Conservation (phyloP, 1,140 invertebrate species). For the Pseudomyrmex gracilis region DNA sequence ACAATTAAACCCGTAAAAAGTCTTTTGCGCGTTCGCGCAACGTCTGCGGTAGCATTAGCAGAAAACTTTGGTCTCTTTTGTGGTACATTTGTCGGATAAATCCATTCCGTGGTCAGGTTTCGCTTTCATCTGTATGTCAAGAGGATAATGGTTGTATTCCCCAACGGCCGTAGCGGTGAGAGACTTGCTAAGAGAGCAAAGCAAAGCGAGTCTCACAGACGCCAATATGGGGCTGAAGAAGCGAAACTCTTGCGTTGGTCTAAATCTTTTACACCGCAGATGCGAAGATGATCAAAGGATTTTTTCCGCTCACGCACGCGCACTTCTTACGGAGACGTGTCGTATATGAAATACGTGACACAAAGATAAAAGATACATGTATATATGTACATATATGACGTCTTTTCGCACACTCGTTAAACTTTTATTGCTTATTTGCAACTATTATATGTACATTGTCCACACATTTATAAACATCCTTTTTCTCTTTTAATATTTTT, state of each 20-base stretch:
- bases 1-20: conserved; percentile 56
- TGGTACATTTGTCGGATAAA: conserved; percentile 77
- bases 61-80: conserved; percentile 77
- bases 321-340: conserved; percentile 42
- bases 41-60: conserved; percentile 72
- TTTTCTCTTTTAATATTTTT: neutral
- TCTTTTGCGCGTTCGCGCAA: conserved; percentile 44
- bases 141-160: conserved; percentile 84
- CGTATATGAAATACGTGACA: conserved; percentile 42
- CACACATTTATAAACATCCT: neutral
- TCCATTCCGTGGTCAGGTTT: conserved; percentile 82
- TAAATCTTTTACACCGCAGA: conserved; percentile 70
- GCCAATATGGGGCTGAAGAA: conserved; percentile 39
- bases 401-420: conserved; percentile 4
- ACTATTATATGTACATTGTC: neutral
- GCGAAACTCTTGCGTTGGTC: conserved; percentile 26
- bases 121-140: conserved; percentile 82
- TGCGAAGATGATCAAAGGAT: conserved; percentile 74
- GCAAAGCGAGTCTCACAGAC: conserved; percentile 35
- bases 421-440: conserved; percentile 19
- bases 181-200: conserved; percentile 44
- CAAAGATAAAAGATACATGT: conserved; percentile 28
- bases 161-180: conserved; percentile 65
- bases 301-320: conserved; percentile 53
- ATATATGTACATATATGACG: too few species aligned